Base-by-base conservation (phyloP, 2,797 vertebrate genomes). In the Melopsittacus undulatus region DNA sequence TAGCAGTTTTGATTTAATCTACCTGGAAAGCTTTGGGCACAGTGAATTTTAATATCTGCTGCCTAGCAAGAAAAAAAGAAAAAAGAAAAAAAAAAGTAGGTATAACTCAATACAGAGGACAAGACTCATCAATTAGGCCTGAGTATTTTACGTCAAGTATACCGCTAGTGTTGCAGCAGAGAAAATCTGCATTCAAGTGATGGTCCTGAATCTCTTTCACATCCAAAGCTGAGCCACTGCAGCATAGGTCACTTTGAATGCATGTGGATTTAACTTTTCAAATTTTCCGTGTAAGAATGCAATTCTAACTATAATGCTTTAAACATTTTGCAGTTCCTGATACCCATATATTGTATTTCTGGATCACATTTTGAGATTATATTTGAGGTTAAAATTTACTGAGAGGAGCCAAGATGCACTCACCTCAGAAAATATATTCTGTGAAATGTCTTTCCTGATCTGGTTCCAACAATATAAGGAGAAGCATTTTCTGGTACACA, bases 1-100 rank as follows among this genome's bases (percentile, higher is more conserved):
- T 84, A 36, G 43, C 38, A 59, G 24, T 26, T 89, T 90, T 89
- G 36, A 43, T 59, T 74, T 93, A 48, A 83, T 76, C 36, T 72
- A 29, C 14, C 23, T 43, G 12, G 29, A 83, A 87, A 89, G 4
- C 2, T 32, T 69, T 62, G 49, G 5, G 5, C 23, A 20, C 5
- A 19, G 29, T 59, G 36, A 74, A 72, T 91, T 80, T 79, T 56
- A 82, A 30, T 68, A 82, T n/a, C 46, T 63, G 24, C 22, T 76
- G 38, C 10, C 15, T 63, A 64, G 8, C 1, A 3, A 22, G 7
- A 36, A 36, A 36, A 52, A 54, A 17, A 45, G 21, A 15, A 27
- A 7, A 7, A 5, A 30, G 4, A 7, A 34, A 14, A 9, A 7
- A 7, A 54, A 15, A 40, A 5, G 24, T 6, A 54, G 19, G 2